Evolutionary conservation across 2,797 vertebrate genomes (phyloP), one percentile per base, ranked within the genome.

Genomic region (Threskiornis aethiopicus): DNA sequence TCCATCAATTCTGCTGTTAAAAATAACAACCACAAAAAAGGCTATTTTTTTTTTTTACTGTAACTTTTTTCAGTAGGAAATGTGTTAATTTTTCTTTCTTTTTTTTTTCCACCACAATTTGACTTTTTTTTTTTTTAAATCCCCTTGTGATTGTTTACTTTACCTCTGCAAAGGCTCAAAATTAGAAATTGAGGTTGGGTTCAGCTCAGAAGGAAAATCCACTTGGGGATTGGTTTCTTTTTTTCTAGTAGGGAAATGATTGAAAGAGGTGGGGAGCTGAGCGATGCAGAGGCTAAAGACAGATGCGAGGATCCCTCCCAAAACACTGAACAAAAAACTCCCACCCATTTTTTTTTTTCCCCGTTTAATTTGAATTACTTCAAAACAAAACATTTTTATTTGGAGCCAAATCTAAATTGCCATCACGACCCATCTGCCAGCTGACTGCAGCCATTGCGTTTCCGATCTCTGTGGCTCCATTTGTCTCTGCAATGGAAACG

Each of bases 1-100:
- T 8, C 5, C 41, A 13, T 3, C n/a, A 1, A 0, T 11, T 26
- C 86, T 49, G 69, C 62, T 19, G 6, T 1, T 57, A 31, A 51
- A 71, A 64, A 19, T 14, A 33, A 28, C 29, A 10, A 11, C 18
- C 11, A 11, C 35, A 17, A 44, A 62, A 75, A 22, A 16, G 19
- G 20, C 11, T 10, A 3, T 20, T 16, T 15, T 16, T 15, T 35
- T 24, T 26, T n/a, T 66, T 20, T 5, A 16, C 8, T n/a, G 3
- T 44, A 31, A 65, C 9, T 31, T 35, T 39, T 84, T 80, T 59
- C 29, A 13, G 4, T 17, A 52, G 28, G 26, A 71, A 82, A 51
- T 1, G 0, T 17, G 11, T 3, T 58, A 5, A 12, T 51, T 75
- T 59, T 18, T 67, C n/a, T 19, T 7, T 39, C 6, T 18, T 15